Base-by-base conservation (phyloP, 2,113 vertebrate genomes). In the Nothoprocta perdicaria region DNA sequence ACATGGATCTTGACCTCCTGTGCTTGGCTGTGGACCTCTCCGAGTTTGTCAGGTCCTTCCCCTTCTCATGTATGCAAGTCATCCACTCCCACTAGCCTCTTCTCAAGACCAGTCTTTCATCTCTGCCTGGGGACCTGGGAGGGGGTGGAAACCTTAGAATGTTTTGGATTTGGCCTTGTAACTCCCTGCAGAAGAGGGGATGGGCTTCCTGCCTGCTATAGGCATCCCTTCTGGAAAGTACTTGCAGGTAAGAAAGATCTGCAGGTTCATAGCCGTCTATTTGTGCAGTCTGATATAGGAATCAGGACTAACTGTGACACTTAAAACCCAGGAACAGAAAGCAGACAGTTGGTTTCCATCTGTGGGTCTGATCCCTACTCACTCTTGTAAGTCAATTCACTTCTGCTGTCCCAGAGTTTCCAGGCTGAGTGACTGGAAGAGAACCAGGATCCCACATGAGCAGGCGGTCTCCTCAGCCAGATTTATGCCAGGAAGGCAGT, bases 331-430 rank as follows among this genome's bases (percentile, higher is more conserved):
- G 38, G 12, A 86, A 55, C 21, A 38, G 57, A 31, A 94, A 14
- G 33, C 0, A 0, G 31, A 33, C 38, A 80, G 58, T 46, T 67
- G 35, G 77, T 74, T 90, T 90, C 33, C 26, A 48, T 78, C 73
- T 60, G 31, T 67, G 55, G 21, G 23, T 69, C 22, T 50, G 67
- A 69, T 16, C 23, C 23, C 43, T 22, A 26, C 66, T 48, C 46
- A 73, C 12, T 92, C 50, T 66, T 93, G 74, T 10, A 31, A 86
- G 80, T 91, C 88, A 88, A 38, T 40, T 66, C 43, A 86, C 57
- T 91, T 93, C 38, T 8, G 6, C 57, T 80, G 61, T 46, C 43
- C 86, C 29, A 62, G 50, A 82, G 89, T 81, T 23, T 86, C 26
- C 53, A 55, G 53, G 53, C 27, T 55, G 53, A 9, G 27, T 29